Percentiles rank a stretch among this genome's conserved stretches.
Conservation (phyloP, 2,797 vertebrate species). For the Spea hammondii region DNA sequence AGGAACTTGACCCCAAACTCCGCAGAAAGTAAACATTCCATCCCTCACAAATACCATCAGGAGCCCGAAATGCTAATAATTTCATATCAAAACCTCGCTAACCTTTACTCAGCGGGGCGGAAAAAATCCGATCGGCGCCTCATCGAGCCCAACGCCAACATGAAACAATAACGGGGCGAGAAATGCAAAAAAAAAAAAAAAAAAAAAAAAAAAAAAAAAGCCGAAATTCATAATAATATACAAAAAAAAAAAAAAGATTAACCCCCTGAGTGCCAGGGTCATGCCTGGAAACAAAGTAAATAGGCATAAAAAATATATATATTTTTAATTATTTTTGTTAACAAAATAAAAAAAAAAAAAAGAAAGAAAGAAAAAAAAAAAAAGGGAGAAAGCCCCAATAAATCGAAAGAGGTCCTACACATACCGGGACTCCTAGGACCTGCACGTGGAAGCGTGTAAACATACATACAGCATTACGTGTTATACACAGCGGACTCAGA, state of each 20-base stretch:
- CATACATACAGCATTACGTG: too few relatives aligned
- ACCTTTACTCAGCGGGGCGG: conserved; percentile 13
- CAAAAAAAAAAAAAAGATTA: too few relatives aligned
- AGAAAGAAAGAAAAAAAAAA: not conserved
- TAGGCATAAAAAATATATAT: too few relatives aligned
- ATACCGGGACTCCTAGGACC: too few relatives aligned
- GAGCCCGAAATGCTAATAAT: not conserved
- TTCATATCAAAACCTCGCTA: conserved; percentile 10
- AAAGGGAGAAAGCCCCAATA: not conserved
- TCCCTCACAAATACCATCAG: conserved; percentile 16
- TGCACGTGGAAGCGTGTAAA: too few relatives aligned
- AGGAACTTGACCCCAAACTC: conserved; percentile 7
- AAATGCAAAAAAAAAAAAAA: not conserved
- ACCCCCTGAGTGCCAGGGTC: too few relatives aligned
- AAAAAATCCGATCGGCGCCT: not conserved
- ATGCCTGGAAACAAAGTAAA: too few relatives aligned
- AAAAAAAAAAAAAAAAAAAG: not conserved
- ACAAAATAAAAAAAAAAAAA: not conserved
- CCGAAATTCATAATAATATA: too few relatives aligned
- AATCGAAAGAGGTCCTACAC: conserved; percentile 49
- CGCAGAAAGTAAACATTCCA: conserved; percentile 22
- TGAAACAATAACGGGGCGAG: not conserved
- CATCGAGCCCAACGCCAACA: not conserved
- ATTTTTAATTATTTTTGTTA: not conserved
- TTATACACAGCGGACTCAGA: too few relatives aligned